Conservation (phyloP, 2,888 invertebrate species). For the Patella caerulea region DNA sequence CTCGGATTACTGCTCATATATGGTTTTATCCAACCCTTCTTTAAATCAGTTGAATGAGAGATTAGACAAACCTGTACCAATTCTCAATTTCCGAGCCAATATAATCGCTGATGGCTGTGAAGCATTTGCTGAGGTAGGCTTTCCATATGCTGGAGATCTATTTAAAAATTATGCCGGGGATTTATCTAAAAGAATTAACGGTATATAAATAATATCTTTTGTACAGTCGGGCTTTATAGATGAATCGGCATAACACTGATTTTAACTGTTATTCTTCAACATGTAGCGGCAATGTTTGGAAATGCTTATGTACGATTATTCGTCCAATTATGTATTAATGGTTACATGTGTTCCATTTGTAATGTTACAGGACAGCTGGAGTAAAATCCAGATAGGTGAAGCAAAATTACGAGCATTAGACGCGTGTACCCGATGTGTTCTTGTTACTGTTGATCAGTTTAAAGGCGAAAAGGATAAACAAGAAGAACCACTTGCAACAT, state of each 20-base stretch:
- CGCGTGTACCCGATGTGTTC: conserved; percentile 75
- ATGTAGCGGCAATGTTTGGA: too few relatives aligned
- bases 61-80: conserved; percentile 73
- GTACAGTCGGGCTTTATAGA: too few relatives aligned
- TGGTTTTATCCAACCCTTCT: conserved; percentile 80
- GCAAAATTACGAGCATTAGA: conserved; percentile 35
- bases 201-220: too few relatives aligned
- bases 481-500: conserved; percentile 78
- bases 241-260: too few relatives aligned
- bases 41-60: conserved; percentile 79
- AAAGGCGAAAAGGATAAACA: conserved; percentile 77
- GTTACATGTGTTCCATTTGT: too few relatives aligned
- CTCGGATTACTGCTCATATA: conserved; percentile 80
- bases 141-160: not conserved
- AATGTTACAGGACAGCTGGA: conserved; percentile 41
- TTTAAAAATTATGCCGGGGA: too few relatives aligned
- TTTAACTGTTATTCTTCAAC: too few relatives aligned
- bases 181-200: too few relatives aligned
- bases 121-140: conserved; percentile 62
- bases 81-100: conserved; percentile 80
- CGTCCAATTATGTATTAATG: too few relatives aligned
- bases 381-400: conserved; percentile 42
- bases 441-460: conserved; percentile 81
- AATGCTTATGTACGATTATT: too few relatives aligned
- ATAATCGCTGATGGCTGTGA: conserved; percentile 77